Base-by-base conservation (phyloP, 2,113 vertebrate genomes). In the Sturnus vulgaris region DNA sequence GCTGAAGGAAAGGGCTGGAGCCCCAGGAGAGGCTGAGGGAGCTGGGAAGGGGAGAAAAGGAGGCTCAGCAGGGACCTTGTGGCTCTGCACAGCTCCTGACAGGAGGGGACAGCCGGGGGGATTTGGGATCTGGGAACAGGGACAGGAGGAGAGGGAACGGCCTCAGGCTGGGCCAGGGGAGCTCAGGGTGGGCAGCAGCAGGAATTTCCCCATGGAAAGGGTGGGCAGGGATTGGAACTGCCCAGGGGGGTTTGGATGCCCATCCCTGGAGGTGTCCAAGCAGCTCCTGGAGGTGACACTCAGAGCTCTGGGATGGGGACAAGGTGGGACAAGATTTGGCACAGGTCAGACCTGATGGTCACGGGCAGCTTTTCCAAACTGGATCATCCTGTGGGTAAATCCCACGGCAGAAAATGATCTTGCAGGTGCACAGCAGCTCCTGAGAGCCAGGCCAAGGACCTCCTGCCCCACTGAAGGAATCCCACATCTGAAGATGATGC, bases 161-260 rank as follows among this genome's bases (percentile, higher is more conserved):
- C 81, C 33, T 23, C 81, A 27, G 27, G 40, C 49, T 47, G 40
- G 4, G 33, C 49, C 42, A 49, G 60, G 42, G 42, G 5, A 75
- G 59, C 0, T 5, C 11, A 12, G 61, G 53, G 1, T 6, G 53
- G 53, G 1, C 3, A 22, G 0, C 11, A 42, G 25, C 3, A 52
- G 9, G 53, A 59, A 69, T 77, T 77, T 52, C 14, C 0, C 3
- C 13, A 60, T 60, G 72, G 72, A 46, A 69, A 86, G 46, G 46
- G 27, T 0, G 53, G 0, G 21, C 25, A 76, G 31, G 16, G 1
- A 1, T 11, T 33, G 63, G 73, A 0, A 15, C 3, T 78, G 64
- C 33, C 33, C 64, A 24, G 64, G 47, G 40, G 46, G n/a, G 12
- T 2, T 12, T 52, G 72, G 18, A 37, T 31, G 52, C 11, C 53